Base-by-base conservation (phyloP, 1,140 invertebrate genomes). In the Neomicropteryx cornuta region DNA sequence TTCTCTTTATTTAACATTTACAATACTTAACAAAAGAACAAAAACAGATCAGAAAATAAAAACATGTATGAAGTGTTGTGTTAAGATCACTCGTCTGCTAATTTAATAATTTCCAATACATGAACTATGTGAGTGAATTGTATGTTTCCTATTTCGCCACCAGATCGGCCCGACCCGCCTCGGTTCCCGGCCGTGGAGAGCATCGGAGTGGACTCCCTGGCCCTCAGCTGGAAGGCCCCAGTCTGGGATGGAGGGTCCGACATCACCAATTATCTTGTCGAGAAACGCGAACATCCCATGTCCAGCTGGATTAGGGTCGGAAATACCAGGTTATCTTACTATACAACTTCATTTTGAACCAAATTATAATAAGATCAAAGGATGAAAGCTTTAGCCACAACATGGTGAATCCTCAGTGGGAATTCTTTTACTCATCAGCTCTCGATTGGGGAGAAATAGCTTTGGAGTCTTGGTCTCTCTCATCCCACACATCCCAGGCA, bases 231-330 rank as follows among this genome's bases (percentile, higher is more conserved):
- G 92, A 88, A 90, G 54, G 76, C 88, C 28, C 88, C 87, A 10
- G 64, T 83, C 4, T 94, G 89, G 87, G 91, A 96, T 64, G 91
- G 93, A 34, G 91, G 90, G n/a, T 88, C 86, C 36, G 82, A 89
- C 46, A 92, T 95, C 53, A 95, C 89, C 16, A 94, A 91, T 53
- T 97, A 97, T 51, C 62, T 94, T 33, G 87, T 97, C 11, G 93
- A 97, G 60, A 96, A 93, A 55, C 72, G 90, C 21, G 87, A 99
- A 64, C 83, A 85, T 51, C 89, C 90, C 18, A 83, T 93, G 76
- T 79, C 80, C 20, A 90, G 83, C 46, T 99, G 97, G 97, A 89
- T 95, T 41, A 75, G 91, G 39, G 90, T 92, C 45, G 92, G 90
- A 28, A 92, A 87, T 49, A 97, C 94, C 5, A 80, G 66, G 66